phyloP scores from a whole-genome alignment of 2,797 vertebrate species.

The Carduelis carduelis region DNA sequence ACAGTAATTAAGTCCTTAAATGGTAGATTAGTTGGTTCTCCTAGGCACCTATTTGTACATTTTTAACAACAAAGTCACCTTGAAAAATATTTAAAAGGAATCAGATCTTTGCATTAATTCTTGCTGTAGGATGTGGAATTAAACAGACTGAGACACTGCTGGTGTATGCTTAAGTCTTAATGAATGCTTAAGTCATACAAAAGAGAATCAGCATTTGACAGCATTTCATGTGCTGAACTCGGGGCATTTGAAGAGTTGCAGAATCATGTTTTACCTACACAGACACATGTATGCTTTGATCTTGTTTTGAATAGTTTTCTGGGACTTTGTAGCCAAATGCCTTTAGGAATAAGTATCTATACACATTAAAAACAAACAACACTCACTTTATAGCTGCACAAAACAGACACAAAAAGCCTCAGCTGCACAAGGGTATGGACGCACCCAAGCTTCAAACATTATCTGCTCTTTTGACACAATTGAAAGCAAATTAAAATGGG shows the following conservation, averaged over 20 bases:
- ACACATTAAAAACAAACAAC: slow-evolving; percentile 52
- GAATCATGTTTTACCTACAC: neutral
- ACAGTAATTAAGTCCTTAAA: neutral
- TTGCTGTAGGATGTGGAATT: neutral
- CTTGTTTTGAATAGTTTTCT: neutral
- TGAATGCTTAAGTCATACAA: neutral
- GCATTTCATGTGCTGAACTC: neutral
- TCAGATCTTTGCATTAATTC: neutral
- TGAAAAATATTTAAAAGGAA: neutral
- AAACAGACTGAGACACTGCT: neutral
- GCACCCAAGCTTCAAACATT: neutral
- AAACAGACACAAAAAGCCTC: slow-evolving; percentile 34
- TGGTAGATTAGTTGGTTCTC: neutral
- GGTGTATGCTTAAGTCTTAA: neutral
- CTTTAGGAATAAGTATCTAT: slow-evolving; percentile 25
- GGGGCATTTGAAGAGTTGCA: neutral
- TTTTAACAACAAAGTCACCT: neutral
- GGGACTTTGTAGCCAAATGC: slow-evolving; percentile 17
- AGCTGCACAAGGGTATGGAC: neutral
- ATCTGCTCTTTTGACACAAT: slow-evolving; percentile 33
- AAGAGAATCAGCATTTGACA: neutral
- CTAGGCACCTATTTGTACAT: neutral
- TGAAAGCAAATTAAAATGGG: slow-evolving; percentile 62
- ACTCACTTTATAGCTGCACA: slow-evolving; percentile 54
- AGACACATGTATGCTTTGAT: neutral